Percentiles rank a stretch among this genome's conserved stretches.
Conservation (phyloP, 2,113 vertebrate genomes). For the Protobothrops mucrosquamatus region DNA sequence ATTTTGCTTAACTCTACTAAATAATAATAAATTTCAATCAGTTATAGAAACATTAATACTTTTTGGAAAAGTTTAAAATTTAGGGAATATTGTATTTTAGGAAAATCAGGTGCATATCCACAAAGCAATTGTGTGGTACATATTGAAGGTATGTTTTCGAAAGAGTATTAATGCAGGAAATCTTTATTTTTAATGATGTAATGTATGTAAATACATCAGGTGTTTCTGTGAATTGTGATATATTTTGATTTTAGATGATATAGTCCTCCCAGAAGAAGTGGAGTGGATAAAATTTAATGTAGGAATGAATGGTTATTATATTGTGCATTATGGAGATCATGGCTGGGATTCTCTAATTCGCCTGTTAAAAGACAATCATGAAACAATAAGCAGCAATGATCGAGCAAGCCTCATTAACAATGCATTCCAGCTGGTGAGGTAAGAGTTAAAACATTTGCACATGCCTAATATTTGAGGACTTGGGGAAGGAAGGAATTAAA, state of each 20-base stretch:
- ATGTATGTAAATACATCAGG: slow-evolving; percentile 20
- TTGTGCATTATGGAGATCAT: slow-evolving; percentile 82
- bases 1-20: background rate
- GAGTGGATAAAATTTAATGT: slow-evolving; percentile 92
- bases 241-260: slow-evolving; percentile 72
- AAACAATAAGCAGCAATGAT: slow-evolving; percentile 79
- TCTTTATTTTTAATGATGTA: background rate
- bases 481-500: background rate
- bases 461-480: background rate
- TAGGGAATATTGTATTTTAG: background rate
- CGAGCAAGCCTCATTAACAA: slow-evolving; percentile 86
- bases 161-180: too few relatives aligned
- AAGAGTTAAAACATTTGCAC: background rate
- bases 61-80: background rate
- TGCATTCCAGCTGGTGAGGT: slow-evolving; percentile 90
- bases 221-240: slow-evolving; percentile 9
- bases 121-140: background rate
- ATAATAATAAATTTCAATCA: background rate
- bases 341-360: slow-evolving; percentile 81
- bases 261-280: slow-evolving; percentile 80
- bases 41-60: background rate
- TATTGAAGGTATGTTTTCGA: background rate
- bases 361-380: slow-evolving; percentile 77
- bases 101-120: background rate
- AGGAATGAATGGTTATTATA: slow-evolving; percentile 89